Conservation (phyloP, 2,888 invertebrate species). For the Pammene fasciana region DNA sequence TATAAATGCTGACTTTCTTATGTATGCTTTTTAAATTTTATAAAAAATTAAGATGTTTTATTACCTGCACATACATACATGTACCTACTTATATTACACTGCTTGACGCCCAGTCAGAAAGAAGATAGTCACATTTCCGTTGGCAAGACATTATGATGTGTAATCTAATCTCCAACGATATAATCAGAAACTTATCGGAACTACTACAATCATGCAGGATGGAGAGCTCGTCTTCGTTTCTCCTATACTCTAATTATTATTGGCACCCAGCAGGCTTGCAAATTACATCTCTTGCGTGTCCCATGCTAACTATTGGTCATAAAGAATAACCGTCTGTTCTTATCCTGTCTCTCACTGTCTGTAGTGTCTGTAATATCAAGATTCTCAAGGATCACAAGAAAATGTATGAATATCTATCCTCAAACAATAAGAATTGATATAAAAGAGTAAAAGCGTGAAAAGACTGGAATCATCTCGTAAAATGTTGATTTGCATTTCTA, state of each 20-base stretch:
- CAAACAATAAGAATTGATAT: constrained; percentile 22
- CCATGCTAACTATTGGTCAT: background rate
- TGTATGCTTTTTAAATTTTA: background rate
- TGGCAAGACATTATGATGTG: background rate
- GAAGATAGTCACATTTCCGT: constrained; percentile 6
- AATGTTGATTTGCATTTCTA: constrained; percentile 30
- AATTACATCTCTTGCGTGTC: background rate
- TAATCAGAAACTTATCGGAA: constrained; percentile 12
- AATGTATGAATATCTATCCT: background rate
- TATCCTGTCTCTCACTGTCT: background rate
- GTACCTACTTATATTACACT: background rate
- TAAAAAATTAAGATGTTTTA: background rate
- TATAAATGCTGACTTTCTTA: no score
- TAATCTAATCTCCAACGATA: constrained; percentile 10
- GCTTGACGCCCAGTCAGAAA: background rate
- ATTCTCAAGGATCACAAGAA: background rate
- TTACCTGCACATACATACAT: background rate
- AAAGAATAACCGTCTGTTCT: background rate
- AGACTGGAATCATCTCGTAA: constrained; percentile 4
- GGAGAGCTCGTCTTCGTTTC: constrained; percentile 9
- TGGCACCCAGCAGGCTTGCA: background rate
- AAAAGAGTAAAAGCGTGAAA: constrained; percentile 37
- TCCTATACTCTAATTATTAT: constrained; percentile 7
- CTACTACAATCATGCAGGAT: constrained; percentile 17
- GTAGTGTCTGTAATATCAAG: background rate